A percentile compares a stretch with the other conserved stretches of the same genome.
phyloP scores from a whole-genome alignment of 1,140 invertebrate species.

The Ruditapes philippinarum region DNA sequence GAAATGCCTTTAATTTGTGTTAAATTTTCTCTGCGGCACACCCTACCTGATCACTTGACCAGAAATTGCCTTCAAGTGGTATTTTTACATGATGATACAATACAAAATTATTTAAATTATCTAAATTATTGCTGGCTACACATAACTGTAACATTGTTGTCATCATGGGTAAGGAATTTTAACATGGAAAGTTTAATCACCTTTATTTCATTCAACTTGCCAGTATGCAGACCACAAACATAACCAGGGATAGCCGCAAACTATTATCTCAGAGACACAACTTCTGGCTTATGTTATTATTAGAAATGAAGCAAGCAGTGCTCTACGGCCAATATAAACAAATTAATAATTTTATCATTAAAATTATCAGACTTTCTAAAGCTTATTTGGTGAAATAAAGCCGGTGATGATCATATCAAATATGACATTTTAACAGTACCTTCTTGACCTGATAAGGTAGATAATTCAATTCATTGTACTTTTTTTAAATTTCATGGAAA shows the following conservation, averaged over 20 bases:
- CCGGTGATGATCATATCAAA: no score
- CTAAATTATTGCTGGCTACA: not conserved
- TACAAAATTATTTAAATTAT: not conserved
- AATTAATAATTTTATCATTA: no score
- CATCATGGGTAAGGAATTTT: not conserved
- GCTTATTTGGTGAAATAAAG: no score
- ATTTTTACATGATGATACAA: slow-evolving; percentile 1
- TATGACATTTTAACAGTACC: no score
- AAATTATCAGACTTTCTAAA: no score
- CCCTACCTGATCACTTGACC: slow-evolving; percentile 2
- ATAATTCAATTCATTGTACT: no score
- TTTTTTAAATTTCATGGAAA: no score
- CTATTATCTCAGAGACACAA: not conserved
- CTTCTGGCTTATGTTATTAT: not conserved
- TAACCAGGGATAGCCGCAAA: not conserved
- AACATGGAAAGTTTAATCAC: slow-evolving; percentile 13
- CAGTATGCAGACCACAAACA: slow-evolving; percentile 5
- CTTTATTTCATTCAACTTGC: not conserved
- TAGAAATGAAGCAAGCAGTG: not conserved
- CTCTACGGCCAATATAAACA: not conserved
- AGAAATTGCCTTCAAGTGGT: not conserved
- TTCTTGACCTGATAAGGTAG: no score
- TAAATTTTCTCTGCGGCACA: not conserved
- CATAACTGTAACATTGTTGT: not conserved
- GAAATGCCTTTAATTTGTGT: not conserved